A percentile compares a stretch with the other conserved stretches of the same genome.
Evolutionary conservation across 2,888 invertebrate species (phyloP).

Genomic region (Rhaphigaster nebulosa): DNA sequence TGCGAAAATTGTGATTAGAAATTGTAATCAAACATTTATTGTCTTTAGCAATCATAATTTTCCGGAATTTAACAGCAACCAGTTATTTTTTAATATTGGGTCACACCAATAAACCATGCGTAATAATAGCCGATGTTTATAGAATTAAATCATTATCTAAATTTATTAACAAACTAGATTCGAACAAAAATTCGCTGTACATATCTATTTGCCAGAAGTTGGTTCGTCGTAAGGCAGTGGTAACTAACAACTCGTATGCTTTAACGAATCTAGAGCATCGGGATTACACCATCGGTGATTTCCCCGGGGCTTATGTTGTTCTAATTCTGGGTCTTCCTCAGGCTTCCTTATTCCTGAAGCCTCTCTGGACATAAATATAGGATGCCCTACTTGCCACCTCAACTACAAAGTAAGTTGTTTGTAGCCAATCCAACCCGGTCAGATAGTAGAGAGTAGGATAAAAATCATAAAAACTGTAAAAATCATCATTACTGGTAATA

Average conservation of each 20-base stretch:
- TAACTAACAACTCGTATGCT: not conserved
- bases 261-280: not conserved
- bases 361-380: conserved; percentile 7
- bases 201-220: not conserved
- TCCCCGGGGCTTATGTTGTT: conserved; percentile 20
- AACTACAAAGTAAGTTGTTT: not conserved
- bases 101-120: too few species aligned
- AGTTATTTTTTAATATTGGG: too few species aligned
- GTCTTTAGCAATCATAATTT: too few species aligned
- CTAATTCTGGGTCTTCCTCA: conserved; percentile 2
- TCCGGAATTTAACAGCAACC: too few species aligned
- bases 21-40: too few species aligned
- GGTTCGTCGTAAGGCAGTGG: not conserved
- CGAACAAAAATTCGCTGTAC: not conserved
- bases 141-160: not conserved
- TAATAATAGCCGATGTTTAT: not conserved
- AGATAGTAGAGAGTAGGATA: not conserved
- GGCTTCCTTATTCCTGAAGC: conserved; percentile 21
- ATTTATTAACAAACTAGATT: not conserved
- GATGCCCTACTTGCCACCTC: conserved; percentile 9
- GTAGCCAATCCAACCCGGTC: not conserved
- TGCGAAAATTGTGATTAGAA: too few species aligned
- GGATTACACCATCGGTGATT: conserved; percentile 14
- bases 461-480: not conserved
- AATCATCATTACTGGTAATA: not conserved